A percentile compares a stretch with the other conserved stretches of the same genome.
Evolutionary conservation across 2,113 vertebrate genomes (phyloP).

Genomic region (Lethenteron camtschaticum): DNA sequence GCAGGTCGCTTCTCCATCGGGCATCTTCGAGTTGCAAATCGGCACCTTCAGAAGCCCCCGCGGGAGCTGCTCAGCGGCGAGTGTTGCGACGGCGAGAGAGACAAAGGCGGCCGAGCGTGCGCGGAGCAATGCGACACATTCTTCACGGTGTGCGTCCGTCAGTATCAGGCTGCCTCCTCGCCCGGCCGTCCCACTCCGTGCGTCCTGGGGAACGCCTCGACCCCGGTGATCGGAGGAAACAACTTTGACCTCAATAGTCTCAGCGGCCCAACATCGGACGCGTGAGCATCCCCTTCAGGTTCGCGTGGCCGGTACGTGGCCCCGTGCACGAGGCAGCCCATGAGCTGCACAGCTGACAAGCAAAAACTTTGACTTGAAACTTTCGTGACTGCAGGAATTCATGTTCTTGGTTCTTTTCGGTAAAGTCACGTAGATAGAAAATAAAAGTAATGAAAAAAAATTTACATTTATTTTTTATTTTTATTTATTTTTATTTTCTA

Average conservation of each 20-base stretch:
- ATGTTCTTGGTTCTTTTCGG: too few relatives aligned
- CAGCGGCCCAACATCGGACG: neutral
- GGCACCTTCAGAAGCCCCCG: neutral
- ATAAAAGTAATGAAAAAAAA: too few relatives aligned
- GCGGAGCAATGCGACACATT: neutral
- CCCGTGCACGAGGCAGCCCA: neutral
- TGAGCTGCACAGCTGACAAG: too few relatives aligned
- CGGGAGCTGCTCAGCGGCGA: slow-evolving; percentile 1
- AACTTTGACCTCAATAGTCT: slow-evolving; percentile 3
- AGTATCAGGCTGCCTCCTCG: neutral
- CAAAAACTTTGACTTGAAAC: too few relatives aligned
- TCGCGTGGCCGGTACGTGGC: slow-evolving; percentile 2
- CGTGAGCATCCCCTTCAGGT: neutral
- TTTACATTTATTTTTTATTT: too few relatives aligned
- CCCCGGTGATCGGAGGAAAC: neutral
- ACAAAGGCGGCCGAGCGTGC: neutral
- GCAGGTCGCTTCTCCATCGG: slow-evolving; percentile 1
- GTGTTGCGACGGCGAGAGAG: neutral
- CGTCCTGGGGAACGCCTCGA: neutral
- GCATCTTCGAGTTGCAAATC: neutral
- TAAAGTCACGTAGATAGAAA: too few relatives aligned
- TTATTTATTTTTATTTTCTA: too few relatives aligned
- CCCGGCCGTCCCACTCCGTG: neutral
- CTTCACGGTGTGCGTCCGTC: neutral
- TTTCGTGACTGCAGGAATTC: too few relatives aligned